Evolutionary conservation across 2,888 invertebrate genomes (phyloP).

Genomic region (Orthosia cruda): DNA sequence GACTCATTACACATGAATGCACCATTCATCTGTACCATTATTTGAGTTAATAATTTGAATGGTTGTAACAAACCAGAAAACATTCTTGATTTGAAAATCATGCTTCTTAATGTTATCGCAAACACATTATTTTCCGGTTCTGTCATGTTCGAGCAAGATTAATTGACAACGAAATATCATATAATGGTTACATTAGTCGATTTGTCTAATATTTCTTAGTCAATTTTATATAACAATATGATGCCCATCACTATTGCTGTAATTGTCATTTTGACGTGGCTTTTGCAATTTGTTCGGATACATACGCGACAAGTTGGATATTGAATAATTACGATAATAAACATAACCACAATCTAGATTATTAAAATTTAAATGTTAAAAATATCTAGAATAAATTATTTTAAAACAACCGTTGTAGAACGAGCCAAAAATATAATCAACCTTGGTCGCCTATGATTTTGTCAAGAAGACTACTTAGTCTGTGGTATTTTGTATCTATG

Average conservation of each 20-base stretch:
- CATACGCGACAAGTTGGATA: constrained; percentile 10
- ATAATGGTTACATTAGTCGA: background rate
- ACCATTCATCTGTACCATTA: too few species aligned
- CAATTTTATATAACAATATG: background rate
- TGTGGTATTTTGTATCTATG: constrained; percentile 11
- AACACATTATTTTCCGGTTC: background rate
- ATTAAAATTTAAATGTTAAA: too few species aligned
- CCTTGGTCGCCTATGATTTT: background rate
- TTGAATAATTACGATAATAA: background rate
- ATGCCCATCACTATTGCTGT: constrained; percentile 13
- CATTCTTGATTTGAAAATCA: too few species aligned
- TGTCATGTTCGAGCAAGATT: background rate
- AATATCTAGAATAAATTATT: background rate
- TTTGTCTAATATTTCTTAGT: constrained; percentile 2
- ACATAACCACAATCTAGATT: background rate
- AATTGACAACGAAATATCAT: too few species aligned
- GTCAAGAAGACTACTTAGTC: background rate
- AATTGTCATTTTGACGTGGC: constrained; percentile 66
- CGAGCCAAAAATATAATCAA: background rate
- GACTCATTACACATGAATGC: too few species aligned
- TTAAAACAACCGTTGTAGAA: too few species aligned
- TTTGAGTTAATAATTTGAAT: background rate
- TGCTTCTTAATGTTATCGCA: background rate
- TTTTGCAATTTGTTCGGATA: constrained; percentile 34
- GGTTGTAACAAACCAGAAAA: background rate